These are phyloP conservation scores for Calephelis nemesis DNA, from an alignment of 1,140 invertebrate genomes.

Conservation along the genomic window DNA sequence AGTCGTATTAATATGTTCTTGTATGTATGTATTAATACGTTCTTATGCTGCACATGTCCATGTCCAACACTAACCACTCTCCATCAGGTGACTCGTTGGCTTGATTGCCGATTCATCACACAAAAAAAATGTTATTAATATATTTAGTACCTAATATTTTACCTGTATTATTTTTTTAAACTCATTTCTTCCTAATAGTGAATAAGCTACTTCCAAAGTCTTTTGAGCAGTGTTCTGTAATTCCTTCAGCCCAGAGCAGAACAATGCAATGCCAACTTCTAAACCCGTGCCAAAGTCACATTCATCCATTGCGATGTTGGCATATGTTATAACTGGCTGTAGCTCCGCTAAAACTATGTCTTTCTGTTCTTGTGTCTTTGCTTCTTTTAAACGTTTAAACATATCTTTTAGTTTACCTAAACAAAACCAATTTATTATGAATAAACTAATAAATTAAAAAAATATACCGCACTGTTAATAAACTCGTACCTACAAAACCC, in stretches of 20 bases:
- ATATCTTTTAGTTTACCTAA: constrained; percentile 86
- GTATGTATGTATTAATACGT: too few relatives aligned
- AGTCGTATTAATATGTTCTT: too few relatives aligned
- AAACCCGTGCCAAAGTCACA: constrained; percentile 96
- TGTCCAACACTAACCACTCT: too few relatives aligned
- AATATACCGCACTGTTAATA: background rate
- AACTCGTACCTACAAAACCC: too few relatives aligned
- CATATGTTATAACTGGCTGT: constrained; percentile 88
- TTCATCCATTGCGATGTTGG: constrained; percentile 95
- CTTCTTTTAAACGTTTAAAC: constrained; percentile 83
- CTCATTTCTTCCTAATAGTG: constrained; percentile 84
- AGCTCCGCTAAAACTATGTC: constrained; percentile 82
- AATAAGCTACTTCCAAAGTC: constrained; percentile 88
- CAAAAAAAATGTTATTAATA: background rate
- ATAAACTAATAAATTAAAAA: background rate
- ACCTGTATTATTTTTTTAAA: constrained; percentile 87
- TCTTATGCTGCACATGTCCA: too few relatives aligned
- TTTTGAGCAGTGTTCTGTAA: constrained; percentile 84
- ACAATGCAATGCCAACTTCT: constrained; percentile 92
- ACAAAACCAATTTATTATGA: constrained; percentile 31
- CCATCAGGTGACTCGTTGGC: too few relatives aligned
- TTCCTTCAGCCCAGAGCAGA: constrained; percentile 85
- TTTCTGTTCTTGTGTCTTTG: constrained; percentile 81
- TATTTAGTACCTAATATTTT: constrained; percentile 9
- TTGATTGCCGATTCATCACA: too few relatives aligned